Percentiles rank a stretch among this genome's conserved stretches.
Evolutionary conservation across 2,797 vertebrate species (phyloP).

Genomic region (Aldrovandia affinis): DNA sequence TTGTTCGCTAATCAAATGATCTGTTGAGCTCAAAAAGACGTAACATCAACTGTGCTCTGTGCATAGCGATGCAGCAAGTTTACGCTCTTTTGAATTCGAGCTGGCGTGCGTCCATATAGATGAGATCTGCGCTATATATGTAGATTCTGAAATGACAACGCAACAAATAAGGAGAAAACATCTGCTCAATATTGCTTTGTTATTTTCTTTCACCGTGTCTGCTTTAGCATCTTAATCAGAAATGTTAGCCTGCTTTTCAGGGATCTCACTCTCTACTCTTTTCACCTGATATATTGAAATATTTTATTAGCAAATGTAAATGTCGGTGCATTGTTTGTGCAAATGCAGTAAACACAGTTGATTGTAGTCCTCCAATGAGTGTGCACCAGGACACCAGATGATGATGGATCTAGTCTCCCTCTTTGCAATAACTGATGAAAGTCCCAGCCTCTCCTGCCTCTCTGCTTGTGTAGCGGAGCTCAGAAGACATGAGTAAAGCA

Average conservation of each 20-base stretch:
- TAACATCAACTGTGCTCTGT: neutral
- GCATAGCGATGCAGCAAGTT: neutral
- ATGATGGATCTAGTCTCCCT: too few species aligned
- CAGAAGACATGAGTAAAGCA: too few species aligned
- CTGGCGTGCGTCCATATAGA: neutral
- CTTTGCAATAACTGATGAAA: too few species aligned
- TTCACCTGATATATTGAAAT: too few species aligned
- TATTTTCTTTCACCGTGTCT: slow-evolving; percentile 4
- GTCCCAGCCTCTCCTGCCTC: too few species aligned
- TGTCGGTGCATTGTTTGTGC: too few species aligned
- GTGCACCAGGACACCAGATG: too few species aligned
- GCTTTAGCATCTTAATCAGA: neutral
- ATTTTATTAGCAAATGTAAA: too few species aligned
- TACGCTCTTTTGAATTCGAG: neutral
- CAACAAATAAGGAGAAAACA: slow-evolving; percentile 17
- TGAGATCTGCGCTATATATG: slow-evolving; percentile 2
- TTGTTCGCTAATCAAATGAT: slow-evolving; percentile 55
- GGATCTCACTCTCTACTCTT: neutral
- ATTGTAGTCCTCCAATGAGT: too few species aligned
- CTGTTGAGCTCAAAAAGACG: slow-evolving; percentile 50
- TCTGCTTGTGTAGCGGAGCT: too few species aligned
- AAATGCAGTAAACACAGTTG: too few species aligned
- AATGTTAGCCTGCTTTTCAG: neutral
- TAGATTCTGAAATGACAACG: slow-evolving; percentile 22
- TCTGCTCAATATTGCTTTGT: neutral